Evolutionary conservation across 2,888 invertebrate species (phyloP), one percentile per base, ranked within the genome.

Genomic region (Stenodema calcarata): DNA sequence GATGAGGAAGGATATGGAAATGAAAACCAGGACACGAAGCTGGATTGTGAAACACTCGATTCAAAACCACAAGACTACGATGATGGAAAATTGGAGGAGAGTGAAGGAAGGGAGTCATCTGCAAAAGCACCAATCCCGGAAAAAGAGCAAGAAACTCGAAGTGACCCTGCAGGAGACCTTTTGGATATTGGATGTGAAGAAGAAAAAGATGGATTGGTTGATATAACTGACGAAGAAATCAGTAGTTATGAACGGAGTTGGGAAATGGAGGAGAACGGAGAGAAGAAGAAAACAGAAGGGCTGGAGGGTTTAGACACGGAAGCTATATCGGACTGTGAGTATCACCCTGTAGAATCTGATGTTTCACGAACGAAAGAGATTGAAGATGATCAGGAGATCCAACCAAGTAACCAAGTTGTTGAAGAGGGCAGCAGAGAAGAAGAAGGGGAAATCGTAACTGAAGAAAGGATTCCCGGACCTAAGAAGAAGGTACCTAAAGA

Each of bases 241-340:
- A 89, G 89, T 84, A 89, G 87, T 11, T 89, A 88, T 86, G 89
- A 89, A 47, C 82, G 87, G 69, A 88, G 87, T 86, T 88, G 88
- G 84, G 89, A 89, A 73, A 73, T 89, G 87, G 86, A 88, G 87
- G 86, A 87, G 7, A 89, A 89, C 79, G 88, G 88, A 54, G 88
- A 82, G 27, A 75, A 86, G 12, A 84, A 42, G 14, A 89, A 89
- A 78, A 88, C 89, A 70, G 88, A 89, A 23, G 93, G 92, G 0
- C 91, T 93, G 86, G 93, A 92, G 89, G 95, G 94, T 1, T 93
- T 95, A 88, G 95, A 94, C 89, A 95, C 95, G 0, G 95, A 95
- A 91, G 92, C 95, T 91, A 95, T 95, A 89, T 95, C 95, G 0
- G 95, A 95, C 90, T 95, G 95, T 88, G 95, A 94, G 90, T 94